These are phyloP conservation scores for Origma solitaria DNA, from an alignment of 2,113 vertebrate genomes.

Conservation along the genomic window DNA sequence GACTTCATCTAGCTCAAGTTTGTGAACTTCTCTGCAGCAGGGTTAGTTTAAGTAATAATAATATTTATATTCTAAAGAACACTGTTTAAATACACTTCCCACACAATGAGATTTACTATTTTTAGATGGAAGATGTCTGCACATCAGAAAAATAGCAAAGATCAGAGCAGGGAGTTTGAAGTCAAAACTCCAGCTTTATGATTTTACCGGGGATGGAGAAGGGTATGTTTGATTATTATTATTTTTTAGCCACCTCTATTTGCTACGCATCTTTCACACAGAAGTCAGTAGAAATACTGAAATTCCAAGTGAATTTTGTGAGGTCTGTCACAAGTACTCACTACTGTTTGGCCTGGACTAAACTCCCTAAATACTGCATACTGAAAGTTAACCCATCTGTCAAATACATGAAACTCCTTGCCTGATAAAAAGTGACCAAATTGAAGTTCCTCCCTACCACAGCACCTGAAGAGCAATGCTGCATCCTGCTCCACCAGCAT, in stretches of 20 bases:
- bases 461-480: not conserved
- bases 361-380: not conserved
- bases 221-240: not conserved
- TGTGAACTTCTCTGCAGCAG: not conserved
- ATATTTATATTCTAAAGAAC: constrained; percentile 42
- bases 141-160: not conserved
- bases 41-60: constrained; percentile 44
- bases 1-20: not conserved
- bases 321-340: not conserved
- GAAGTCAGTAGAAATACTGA: not conserved
- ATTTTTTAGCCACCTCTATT: not conserved
- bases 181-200: not conserved
- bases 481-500: not conserved
- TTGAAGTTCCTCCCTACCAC: not conserved
- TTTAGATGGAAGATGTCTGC: not conserved
- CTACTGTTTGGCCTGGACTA: not conserved
- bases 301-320: not conserved
- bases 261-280: not conserved
- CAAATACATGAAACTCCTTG: not conserved
- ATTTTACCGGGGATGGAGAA: not conserved
- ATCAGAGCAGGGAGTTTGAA: not conserved
- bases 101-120: constrained; percentile 22
- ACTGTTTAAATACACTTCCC: constrained; percentile 44
- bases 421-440: not conserved
- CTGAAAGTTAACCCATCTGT: not conserved